Evolutionary conservation across 2,113 vertebrate species (phyloP).

Genomic region (Channa maculata): DNA sequence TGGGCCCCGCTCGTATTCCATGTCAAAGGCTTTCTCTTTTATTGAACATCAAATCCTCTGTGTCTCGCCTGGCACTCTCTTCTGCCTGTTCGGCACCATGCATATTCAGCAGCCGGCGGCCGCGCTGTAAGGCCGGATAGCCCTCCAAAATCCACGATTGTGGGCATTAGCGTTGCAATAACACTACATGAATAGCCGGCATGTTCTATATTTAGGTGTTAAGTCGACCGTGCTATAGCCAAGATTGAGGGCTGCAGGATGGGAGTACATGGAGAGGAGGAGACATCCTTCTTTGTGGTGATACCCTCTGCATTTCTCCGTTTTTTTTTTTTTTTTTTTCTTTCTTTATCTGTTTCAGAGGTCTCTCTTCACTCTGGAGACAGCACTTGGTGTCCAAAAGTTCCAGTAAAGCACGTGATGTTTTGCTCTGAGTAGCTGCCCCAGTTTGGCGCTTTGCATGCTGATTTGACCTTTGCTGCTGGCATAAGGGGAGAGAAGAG

Average conservation of each 20-base stretch:
- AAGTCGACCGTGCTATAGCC: constrained; percentile 67
- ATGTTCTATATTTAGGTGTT: constrained; percentile 79
- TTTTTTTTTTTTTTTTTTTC: constrained; percentile 21
- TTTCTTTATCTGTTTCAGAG: constrained; percentile 40
- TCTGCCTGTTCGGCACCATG: constrained; percentile 67
- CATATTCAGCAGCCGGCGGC: constrained; percentile 81
- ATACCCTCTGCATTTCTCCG: constrained; percentile 37
- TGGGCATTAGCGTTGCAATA: constrained; percentile 80
- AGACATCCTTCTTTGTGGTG: constrained; percentile 44
- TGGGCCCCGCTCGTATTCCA: constrained; percentile 82
- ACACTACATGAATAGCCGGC: constrained; percentile 77
- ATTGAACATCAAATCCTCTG: constrained; percentile 87
- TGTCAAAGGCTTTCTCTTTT: constrained; percentile 85
- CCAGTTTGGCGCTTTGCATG: constrained; percentile 70
- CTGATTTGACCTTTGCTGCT: constrained; percentile 59
- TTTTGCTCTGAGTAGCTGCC: constrained; percentile 54
- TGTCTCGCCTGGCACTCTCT: constrained; percentile 77
- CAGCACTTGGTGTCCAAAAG: constrained; percentile 62
- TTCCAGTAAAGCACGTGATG: constrained; percentile 55
- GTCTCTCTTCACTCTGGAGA: constrained; percentile 44
- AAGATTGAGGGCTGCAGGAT: constrained; percentile 60
- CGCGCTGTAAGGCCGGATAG: constrained; percentile 61
- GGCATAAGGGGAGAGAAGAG: constrained; percentile 45
- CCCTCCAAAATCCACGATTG: constrained; percentile 78
- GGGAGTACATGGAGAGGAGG: constrained; percentile 42